Percentiles rank a stretch among this genome's conserved stretches.
phyloP scores from a whole-genome alignment of 35 echinoderm and acorn worm genomes.

The Diadema setosum region DNA sequence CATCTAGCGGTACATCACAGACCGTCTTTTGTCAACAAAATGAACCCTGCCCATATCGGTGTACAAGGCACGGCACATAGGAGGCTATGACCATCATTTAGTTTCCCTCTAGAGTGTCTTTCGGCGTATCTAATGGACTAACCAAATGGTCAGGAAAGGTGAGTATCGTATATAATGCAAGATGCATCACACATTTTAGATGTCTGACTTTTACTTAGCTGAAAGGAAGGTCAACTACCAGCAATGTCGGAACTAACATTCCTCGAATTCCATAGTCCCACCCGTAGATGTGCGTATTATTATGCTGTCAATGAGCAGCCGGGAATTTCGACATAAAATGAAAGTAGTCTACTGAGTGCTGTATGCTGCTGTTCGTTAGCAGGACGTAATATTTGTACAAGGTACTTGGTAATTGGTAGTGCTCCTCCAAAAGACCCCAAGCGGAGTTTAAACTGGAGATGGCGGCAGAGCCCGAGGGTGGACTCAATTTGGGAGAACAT shows the following conservation, averaged over 20 bases:
- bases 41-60: not conserved
- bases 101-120: not conserved
- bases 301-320: not conserved
- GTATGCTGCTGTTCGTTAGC: too few species aligned
- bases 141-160: slow-evolving; percentile 31
- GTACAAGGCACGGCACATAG: too few species aligned
- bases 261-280: slow-evolving; percentile 11
- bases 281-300: not conserved
- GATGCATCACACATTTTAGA: not conserved
- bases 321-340: not conserved
- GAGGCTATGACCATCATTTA: not conserved
- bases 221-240: not conserved
- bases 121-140: not conserved
- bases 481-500: not conserved
- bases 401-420: too few species aligned
- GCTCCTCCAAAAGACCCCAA: too few species aligned
- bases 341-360: too few species aligned
- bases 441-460: too few species aligned
- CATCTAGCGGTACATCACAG: not conserved
- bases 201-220: not conserved
- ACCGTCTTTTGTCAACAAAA: not conserved
- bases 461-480: too few species aligned
- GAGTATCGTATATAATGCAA: not conserved
- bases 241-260: not conserved
- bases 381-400: too few species aligned